Evolutionary conservation across 2,888 invertebrate species (phyloP), one percentile per base, ranked within the genome.

Genomic region (Caenorhabditis sp.): DNA sequence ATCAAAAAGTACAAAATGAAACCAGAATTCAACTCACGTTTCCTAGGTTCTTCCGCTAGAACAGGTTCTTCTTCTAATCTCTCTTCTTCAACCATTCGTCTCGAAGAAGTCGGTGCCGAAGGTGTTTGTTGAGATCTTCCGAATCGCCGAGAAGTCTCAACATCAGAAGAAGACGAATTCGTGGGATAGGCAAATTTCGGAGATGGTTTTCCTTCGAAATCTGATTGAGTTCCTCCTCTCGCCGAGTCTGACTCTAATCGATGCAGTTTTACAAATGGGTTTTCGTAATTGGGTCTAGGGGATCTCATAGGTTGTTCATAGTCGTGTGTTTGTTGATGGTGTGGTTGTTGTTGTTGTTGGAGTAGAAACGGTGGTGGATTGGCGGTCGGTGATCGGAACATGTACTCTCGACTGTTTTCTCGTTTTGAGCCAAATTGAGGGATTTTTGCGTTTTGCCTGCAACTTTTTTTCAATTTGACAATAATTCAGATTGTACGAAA

Each of bases 381-480:
- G 12, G 66, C 6, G 4, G 66, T 63, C 0, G 66, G 71, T 4
- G 71, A 71, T 17, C 71, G 55, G 36, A 67, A 64, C 67, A 65
- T 64, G 23, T 72, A 67, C 23, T 72, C 72, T 14, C 67, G 61
- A 67, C 64, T 72, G n/a, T 67, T 67, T 19, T 72, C 72, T 43
- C 67, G 27, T 50, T 65, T 49, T 27, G 27, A 24, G 27, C 58
- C 72, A 21, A 67, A 61, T 51, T 64, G 66, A 36, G 71, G 61
- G 19, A 62, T 10, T 27, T 67, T 72, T 37, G 50, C 60, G 43
- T 72, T 72, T 53, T 72, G 67, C 64, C 61, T 67, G 1, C 66
- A 31, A 54, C 6, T 54, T 12, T 51, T n/a, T 51, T 51, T 51
- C 19, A 37, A 14, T 37, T 37, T 10, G 8, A 37, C 14, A n/a